Base-by-base conservation (phyloP, 2,888 invertebrate species). In the Yponomeuta sedellus region DNA sequence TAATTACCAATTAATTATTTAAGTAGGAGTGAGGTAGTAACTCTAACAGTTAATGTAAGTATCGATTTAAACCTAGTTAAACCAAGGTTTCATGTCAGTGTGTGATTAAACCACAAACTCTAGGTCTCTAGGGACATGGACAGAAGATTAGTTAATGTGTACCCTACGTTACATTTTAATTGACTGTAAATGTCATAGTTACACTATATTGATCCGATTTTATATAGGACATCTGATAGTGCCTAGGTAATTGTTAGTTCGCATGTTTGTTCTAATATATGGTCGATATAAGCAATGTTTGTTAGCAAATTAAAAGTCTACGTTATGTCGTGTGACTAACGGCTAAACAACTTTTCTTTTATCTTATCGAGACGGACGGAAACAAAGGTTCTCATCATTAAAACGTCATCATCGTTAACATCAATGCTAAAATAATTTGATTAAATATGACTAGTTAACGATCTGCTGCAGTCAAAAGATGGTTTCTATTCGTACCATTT, bases 171-270 rank as follows among this genome's bases (percentile, higher is more conserved):
- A 52, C 44, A 52, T 52, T 16, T 12, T 52, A 16, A 16, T 52
- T 52, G 44, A 52, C 16, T 52, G 44, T 5, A 52, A 52, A 16
- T 12, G 44, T 52, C 12, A 52, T 16, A 52, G 44, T 52, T 16
- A 52, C 40, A 16, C 19, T 12, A 58, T 65, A 65, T 58, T 39
- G 65, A 65, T 58, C 58, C 40, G n/a, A 58, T 28, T 58, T 58
- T n/a, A 34, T 52, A 16, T 34, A 58, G 65, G 58, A 11, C 61
- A 65, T 65, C 64, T 28, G 57, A 66, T 67, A 66, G 40, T 10
- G 20, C 52, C 16, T 61, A 64, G n/a, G 28, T 8, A 58, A 56
- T 44, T 65, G 28, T 19, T 22, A 59, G 10, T 66, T 63, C 64
- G 63, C 67, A 58, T 57, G 39, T 64, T 25, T n/a, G 57, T 19